Percentiles rank a stretch among this genome's conserved stretches.
Conservation (phyloP, 2,888 invertebrate genomes). For the Chouioia cunea region DNA sequence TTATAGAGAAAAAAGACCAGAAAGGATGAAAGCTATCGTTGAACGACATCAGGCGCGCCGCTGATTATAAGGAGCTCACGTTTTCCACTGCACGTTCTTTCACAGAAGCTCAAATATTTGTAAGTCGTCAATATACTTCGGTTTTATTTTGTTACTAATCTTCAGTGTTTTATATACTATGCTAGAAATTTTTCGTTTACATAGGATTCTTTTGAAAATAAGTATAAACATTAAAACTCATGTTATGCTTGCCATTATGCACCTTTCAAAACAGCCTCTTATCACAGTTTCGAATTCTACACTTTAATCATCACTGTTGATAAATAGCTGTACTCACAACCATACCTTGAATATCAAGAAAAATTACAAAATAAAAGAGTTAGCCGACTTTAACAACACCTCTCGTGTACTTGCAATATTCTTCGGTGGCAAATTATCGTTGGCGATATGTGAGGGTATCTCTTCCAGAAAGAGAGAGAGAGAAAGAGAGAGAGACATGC, state of each 20-base stretch:
- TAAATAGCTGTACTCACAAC: conserved; percentile 38
- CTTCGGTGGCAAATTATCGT: conserved; percentile 47
- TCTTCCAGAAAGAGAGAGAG: conserved; percentile 6
- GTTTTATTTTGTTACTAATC: conserved; percentile 29
- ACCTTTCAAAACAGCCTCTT: too few relatives aligned
- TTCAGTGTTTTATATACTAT: too few relatives aligned
- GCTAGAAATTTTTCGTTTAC: too few relatives aligned
- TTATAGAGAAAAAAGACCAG: too few relatives aligned
- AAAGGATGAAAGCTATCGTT: conserved; percentile 22
- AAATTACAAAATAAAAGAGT: neutral
- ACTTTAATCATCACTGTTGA: conserved; percentile 40
- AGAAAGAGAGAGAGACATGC: conserved; percentile 31
- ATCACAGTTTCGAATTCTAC: neutral
- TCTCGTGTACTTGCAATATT: conserved; percentile 25
- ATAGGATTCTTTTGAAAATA: too few relatives aligned
- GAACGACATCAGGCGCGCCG: conserved; percentile 24
- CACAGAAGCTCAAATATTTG: conserved; percentile 29
- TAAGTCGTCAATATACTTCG: neutral
- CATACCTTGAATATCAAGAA: conserved; percentile 41
- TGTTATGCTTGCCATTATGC: too few relatives aligned
- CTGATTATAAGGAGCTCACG: conserved; percentile 25
- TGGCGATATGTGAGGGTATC: conserved; percentile 32
- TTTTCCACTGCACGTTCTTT: conserved; percentile 15
- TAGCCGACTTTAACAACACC: conserved; percentile 40
- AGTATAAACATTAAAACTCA: neutral